These are phyloP conservation scores for Mesochorus sp. DNA, from an alignment of 2,888 invertebrate species.

Conservation along the genomic window DNA sequence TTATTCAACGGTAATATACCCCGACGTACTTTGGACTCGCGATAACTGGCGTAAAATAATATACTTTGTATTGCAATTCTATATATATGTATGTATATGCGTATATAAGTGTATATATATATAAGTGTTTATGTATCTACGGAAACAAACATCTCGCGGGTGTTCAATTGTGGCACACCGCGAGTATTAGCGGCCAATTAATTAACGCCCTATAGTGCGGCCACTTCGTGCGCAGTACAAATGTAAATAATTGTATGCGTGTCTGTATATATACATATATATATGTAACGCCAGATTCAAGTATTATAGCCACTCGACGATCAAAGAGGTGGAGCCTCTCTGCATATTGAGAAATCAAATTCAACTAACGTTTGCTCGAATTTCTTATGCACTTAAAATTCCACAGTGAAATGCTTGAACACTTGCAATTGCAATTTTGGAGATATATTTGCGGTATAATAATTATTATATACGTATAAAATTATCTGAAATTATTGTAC, in stretches of 20 bases:
- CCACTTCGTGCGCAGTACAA: constrained; percentile 28
- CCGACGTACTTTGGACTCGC: not conserved
- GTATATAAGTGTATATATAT: not conserved
- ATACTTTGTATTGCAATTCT: not conserved
- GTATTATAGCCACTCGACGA: too few species aligned
- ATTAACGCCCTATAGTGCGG: constrained; percentile 51
- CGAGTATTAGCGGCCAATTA: constrained; percentile 55
- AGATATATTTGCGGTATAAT: too few species aligned
- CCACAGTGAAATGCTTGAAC: too few species aligned
- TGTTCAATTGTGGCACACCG: constrained; percentile 53
- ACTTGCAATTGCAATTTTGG: too few species aligned
- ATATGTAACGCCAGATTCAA: too few species aligned
- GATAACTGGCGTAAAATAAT: not conserved
- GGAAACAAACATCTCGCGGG: constrained; percentile 45
- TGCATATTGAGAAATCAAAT: constrained; percentile 50
- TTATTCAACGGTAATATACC: too few species aligned
- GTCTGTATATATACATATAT: not conserved
- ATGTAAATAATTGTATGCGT: too few species aligned
- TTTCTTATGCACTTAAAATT: constrained; percentile 8
- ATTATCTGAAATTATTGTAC: too few species aligned
- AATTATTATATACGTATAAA: too few species aligned
- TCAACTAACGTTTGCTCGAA: constrained; percentile 41
- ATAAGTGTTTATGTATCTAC: not conserved
- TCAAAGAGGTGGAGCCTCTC: not conserved
- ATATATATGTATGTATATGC: not conserved